phyloP scores from a whole-genome alignment of 1,140 invertebrate species.

The Pseudobourletiella spinata region DNA sequence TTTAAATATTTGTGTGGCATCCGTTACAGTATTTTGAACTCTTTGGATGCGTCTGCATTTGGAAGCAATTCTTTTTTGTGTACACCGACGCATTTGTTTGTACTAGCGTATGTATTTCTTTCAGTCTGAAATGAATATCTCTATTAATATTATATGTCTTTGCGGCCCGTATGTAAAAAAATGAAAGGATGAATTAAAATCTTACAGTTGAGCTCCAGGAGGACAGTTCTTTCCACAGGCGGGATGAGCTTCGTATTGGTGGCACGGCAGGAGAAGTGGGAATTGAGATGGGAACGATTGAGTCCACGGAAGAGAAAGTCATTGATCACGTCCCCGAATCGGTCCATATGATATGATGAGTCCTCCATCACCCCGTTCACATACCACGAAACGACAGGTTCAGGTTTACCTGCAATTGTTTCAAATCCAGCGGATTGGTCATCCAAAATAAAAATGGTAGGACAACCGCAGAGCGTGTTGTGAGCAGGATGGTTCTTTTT shows the following conservation, averaged over 20 bases:
- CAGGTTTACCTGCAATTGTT: constrained; percentile 29
- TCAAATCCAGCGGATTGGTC: no score
- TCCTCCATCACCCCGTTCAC: constrained; percentile 55
- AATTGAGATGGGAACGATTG: constrained; percentile 64
- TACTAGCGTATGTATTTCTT: no score
- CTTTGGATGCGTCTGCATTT: no score
- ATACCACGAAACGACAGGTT: constrained; percentile 44
- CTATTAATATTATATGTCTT: no score
- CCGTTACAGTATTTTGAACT: no score
- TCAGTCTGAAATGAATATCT: no score
- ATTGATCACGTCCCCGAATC: constrained; percentile 64
- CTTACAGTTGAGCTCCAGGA: constrained; percentile 74
- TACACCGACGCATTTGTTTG: no score
- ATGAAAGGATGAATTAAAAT: no score
- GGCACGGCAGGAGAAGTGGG: constrained; percentile 73
- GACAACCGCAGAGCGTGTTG: neutral
- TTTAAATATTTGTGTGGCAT: no score
- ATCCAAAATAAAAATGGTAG: no score
- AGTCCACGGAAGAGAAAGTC: constrained; percentile 65
- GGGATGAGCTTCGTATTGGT: constrained; percentile 68
- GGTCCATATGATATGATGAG: constrained; percentile 50
- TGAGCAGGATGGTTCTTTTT: neutral
- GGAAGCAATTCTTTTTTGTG: no score
- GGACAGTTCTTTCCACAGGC: constrained; percentile 61
- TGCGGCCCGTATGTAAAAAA: no score